Percentiles rank a stretch among this genome's conserved stretches.
Evolutionary conservation across 2,113 vertebrate species (phyloP).

Genomic region (Takifugu bimaculatus): DNA sequence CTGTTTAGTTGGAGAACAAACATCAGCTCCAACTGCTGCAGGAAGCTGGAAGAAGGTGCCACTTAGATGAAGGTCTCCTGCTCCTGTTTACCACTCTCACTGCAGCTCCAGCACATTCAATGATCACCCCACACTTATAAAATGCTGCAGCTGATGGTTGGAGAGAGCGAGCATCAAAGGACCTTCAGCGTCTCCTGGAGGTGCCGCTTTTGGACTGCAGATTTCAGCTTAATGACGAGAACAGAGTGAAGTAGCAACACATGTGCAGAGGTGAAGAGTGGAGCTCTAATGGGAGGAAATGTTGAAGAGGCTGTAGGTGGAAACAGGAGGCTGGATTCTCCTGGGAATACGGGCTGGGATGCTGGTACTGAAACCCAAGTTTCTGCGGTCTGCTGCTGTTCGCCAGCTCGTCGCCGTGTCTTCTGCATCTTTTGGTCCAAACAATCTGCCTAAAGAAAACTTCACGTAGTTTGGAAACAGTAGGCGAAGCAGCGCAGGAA

Average conservation of each 20-base stretch:
- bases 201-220: neutral
- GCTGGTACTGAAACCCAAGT: neutral
- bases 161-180: neutral
- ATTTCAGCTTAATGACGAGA: neutral
- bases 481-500: slow-evolving; percentile 33
- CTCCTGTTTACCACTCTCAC: neutral
- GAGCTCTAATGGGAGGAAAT: neutral
- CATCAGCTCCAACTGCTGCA: too few species aligned
- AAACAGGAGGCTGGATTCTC: neutral
- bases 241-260: neutral
- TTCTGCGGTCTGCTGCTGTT: slow-evolving; percentile 2
- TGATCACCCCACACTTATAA: neutral
- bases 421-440: slow-evolving; percentile 16
- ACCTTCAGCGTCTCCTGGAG: neutral
- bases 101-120: neutral
- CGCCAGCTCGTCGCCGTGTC: slow-evolving; percentile 8
- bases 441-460: slow-evolving; percentile 20
- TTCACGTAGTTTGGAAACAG: slow-evolving; percentile 20
- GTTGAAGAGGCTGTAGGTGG: slow-evolving; percentile 4
- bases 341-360: slow-evolving; percentile 6
- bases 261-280: too few species aligned
- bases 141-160: neutral
- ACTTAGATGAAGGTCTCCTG: neutral
- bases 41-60: too few species aligned
- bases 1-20: too few species aligned